Conservation (phyloP, 2,113 vertebrate species). For the Microtus ochrogaster region DNA sequence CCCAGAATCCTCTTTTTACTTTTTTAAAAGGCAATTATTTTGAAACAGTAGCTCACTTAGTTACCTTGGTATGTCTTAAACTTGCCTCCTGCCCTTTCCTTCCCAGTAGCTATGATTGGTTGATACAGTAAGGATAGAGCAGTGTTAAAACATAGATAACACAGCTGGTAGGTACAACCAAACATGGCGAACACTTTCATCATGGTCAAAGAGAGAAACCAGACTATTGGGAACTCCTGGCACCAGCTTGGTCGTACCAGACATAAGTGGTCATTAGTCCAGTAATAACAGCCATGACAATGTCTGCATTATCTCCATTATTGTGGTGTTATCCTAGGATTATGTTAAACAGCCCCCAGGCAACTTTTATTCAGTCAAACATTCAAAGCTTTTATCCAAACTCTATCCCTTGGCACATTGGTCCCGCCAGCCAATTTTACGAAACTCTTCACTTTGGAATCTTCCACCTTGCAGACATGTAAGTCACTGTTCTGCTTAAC, state of each 20-base stretch:
- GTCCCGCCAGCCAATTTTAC: neutral
- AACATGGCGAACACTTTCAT: neutral
- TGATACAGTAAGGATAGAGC: neutral
- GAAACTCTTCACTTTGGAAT: conserved; percentile 12
- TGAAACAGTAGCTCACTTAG: too few relatives aligned
- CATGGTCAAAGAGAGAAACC: neutral
- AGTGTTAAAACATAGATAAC: neutral
- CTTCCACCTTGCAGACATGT: neutral
- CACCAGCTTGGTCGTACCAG: neutral
- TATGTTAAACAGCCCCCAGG: neutral
- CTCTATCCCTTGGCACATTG: neutral
- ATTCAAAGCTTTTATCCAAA: neutral
- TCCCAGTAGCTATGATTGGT: too few relatives aligned
- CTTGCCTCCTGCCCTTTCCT: too few relatives aligned
- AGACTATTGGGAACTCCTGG: neutral
- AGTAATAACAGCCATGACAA: neutral
- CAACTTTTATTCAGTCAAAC: neutral
- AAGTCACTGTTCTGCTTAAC: neutral
- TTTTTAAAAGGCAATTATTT: neutral
- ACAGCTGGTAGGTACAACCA: neutral
- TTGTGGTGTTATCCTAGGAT: neutral
- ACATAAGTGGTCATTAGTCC: neutral
- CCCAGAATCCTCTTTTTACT: too few relatives aligned
- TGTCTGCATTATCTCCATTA: neutral
- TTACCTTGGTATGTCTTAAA: neutral